A percentile compares a stretch with the other conserved stretches of the same genome.
These are phyloP conservation scores for Spodoptera litura DNA, from an alignment of 1,140 invertebrate species.

Conservation along the genomic window DNA sequence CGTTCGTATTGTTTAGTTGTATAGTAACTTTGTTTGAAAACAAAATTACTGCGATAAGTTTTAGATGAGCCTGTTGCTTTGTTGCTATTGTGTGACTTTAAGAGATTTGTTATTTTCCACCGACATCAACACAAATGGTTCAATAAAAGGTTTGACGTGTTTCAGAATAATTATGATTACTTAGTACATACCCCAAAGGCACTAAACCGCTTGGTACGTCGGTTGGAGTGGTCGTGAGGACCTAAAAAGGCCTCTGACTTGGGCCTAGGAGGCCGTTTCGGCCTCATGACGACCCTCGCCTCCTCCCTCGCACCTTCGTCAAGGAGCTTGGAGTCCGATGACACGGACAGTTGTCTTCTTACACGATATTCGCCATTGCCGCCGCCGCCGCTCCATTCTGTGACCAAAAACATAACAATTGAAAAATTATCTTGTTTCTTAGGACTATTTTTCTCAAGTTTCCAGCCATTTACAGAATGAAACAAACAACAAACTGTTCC, in stretches of 20 bases:
- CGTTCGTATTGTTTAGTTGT: neutral
- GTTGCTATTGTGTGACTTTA: neutral
- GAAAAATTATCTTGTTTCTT: too few relatives aligned
- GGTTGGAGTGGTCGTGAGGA: constrained; percentile 87
- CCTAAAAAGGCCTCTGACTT: constrained; percentile 95
- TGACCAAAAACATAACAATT: constrained; percentile 39
- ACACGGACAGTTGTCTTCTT: constrained; percentile 94
- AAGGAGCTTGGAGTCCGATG: constrained; percentile 95
- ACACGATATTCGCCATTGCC: constrained; percentile 92
- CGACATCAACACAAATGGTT: neutral
- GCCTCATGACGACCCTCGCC: constrained; percentile 94
- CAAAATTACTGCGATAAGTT: neutral
- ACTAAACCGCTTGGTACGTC: constrained; percentile 94
- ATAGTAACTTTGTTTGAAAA: neutral
- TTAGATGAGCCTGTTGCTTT: neutral
- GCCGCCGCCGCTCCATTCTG: constrained; percentile 91
- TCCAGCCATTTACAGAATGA: too few relatives aligned
- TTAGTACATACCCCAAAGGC: constrained; percentile 93
- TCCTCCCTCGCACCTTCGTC: constrained; percentile 95
- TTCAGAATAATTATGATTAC: neutral
- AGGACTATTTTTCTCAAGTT: too few relatives aligned
- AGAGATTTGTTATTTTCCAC: too few relatives aligned
- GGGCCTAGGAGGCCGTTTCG: constrained; percentile 94
- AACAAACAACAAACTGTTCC: too few relatives aligned
- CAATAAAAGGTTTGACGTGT: neutral